These are phyloP conservation scores for Illadopsis cleaveri DNA, from an alignment of 2,113 vertebrate genomes.

Conservation along the genomic window DNA sequence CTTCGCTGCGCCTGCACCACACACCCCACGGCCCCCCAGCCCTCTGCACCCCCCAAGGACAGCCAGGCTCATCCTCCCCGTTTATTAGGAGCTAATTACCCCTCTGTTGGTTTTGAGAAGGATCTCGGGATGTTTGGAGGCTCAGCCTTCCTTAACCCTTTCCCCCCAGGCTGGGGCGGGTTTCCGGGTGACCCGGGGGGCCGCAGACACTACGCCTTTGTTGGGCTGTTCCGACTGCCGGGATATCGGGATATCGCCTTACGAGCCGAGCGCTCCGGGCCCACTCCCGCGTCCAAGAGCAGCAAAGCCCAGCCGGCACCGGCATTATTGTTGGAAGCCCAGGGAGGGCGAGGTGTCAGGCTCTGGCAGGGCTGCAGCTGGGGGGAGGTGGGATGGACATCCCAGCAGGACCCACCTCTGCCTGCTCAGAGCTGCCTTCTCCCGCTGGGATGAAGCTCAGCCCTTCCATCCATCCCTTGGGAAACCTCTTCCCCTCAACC, in stretches of 20 bases:
- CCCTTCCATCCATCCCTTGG: background rate
- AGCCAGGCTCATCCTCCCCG: background rate
- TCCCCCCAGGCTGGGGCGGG: slow-evolving; percentile 8
- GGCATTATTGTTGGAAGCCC: slow-evolving; percentile 1
- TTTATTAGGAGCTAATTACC: slow-evolving; percentile 30
- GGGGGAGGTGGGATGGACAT: background rate
- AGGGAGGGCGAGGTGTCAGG: background rate
- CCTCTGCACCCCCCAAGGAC: background rate
- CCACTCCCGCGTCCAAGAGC: slow-evolving; percentile 25
- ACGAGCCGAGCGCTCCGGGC: slow-evolving; percentile 9
- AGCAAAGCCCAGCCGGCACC: slow-evolving; percentile 45
- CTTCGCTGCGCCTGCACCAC: background rate
- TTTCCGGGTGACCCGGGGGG: slow-evolving; percentile 29
- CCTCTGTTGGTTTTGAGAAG: slow-evolving; percentile 7
- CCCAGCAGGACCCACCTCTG: background rate
- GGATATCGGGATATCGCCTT: slow-evolving; percentile 30
- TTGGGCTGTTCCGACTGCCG: slow-evolving; percentile 4
- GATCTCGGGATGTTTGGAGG: background rate
- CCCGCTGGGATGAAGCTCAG: background rate
- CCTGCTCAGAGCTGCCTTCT: background rate
- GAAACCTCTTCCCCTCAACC: background rate
- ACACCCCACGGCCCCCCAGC: background rate
- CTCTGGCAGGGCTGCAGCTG: background rate
- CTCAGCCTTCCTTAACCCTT: slow-evolving; percentile 54
- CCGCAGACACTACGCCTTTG: slow-evolving; percentile 47